Evolutionary conservation across 2,797 vertebrate genomes (phyloP), one percentile per base, ranked within the genome.

Genomic region (Crenuchus spilurus): DNA sequence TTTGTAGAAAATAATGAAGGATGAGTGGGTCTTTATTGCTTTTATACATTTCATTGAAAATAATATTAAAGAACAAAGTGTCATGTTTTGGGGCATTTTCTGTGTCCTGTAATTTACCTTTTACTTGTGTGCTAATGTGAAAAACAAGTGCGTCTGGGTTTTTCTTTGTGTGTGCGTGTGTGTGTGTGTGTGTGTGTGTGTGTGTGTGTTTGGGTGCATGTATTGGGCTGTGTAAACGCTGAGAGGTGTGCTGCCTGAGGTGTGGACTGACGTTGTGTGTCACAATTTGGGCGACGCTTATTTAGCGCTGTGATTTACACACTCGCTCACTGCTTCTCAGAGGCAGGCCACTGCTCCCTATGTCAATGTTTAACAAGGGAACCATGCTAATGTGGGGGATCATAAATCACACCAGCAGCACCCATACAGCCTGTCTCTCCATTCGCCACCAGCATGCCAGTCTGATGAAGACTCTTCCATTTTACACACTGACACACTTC

Each of bases 281-380:
- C 85, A 79, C 74, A 72, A 64, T 77, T 80, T 67, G 73, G 69
- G 54, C 79, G 82, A 79, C 80, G 68, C 84, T 86, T 70, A 81
- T 89, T 87, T 75, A 84, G 69, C 68, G 28, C 16, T 61, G 65
- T 91, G 89, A 91, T 91, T 91, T 91, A 90, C 85, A 83, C 81
- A 84, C 87, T 85, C 81, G 66, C 74, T 78, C 60, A 37, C 82
- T 70, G 77, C 74, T 71, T 58, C 48, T 63, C 55, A 74, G 68
- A 78, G 77, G 75, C 77, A 70, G 77, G 68, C 42, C 62, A 24
- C 33, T 55, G 69, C 48, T 74, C 73, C 69, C 72, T 85, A 77
- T 86, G 80, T 80, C 57, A 60, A 72, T 79, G 79, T 84, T 74
- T 79, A 80, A 78, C 77, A 69, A 79, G 80, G 75, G 66, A 67